Percentiles rank a stretch among this genome's conserved stretches.
phyloP scores from a whole-genome alignment of 2,888 invertebrate genomes.

The Lumbricus terrestris region DNA sequence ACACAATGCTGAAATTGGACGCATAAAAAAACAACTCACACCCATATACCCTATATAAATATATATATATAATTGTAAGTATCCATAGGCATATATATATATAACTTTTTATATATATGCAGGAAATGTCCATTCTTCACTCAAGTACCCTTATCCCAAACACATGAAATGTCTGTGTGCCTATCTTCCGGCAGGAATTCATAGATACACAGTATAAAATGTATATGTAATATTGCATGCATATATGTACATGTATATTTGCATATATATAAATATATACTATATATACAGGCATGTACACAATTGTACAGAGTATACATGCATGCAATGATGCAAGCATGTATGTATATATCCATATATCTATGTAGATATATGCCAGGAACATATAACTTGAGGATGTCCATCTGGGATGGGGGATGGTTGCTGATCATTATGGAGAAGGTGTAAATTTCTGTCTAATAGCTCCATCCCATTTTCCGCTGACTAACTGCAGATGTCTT shows the following conservation, averaged over 20 bases:
- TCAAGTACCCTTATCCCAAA: no score
- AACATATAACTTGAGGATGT: background rate
- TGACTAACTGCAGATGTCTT: constrained; percentile 3
- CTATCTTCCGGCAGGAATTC: background rate
- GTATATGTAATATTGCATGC: background rate
- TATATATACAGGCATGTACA: background rate
- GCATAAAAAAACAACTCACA: background rate
- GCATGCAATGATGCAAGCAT: background rate
- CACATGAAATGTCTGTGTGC: no score
- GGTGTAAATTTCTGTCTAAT: background rate
- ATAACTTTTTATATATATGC: background rate
- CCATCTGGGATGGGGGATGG: background rate
- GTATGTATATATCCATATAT: background rate
- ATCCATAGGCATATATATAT: background rate
- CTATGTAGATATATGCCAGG: background rate
- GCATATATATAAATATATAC: no score
- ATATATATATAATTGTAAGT: background rate
- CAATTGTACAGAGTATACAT: no score
- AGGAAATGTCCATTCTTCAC: background rate
- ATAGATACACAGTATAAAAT: background rate
- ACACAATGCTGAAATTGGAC: background rate
- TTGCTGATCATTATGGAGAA: background rate
- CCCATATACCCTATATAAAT: background rate
- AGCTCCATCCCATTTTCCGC: background rate
- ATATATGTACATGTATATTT: no score